Evolutionary conservation across 37 sponge, comb jelly and placozoan genomes (phyloP), one percentile per base, ranked within the genome.

Genomic region (Aplysina aerophoba): DNA sequence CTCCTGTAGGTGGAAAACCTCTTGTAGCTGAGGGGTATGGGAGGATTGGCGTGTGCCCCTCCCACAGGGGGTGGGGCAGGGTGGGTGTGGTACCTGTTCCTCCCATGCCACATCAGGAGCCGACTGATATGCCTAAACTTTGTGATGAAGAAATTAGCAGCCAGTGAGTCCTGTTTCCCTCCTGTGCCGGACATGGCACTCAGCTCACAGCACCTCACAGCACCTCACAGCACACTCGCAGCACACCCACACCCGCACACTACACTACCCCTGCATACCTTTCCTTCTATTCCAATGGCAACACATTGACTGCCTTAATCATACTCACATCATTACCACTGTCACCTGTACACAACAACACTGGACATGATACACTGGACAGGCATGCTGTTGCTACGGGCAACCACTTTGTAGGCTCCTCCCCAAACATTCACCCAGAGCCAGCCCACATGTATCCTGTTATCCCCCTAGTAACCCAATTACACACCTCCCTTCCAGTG

Each of bases 311-410:
- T 34, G 94, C 96, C 83, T 97, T 95, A 37, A 97, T 97, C 98
- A 97, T 97, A 73, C 98, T 97, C 24, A 97, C 95, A 68, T 97
- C 98, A 78, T 97, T 97, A 1, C 98, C 98, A 34, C 98, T 95
- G 56, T 95, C 96, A 37, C 93, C 92, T 92, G 55, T 3, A n/a
- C n/a, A n/a, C n/a, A n/a, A n/a, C n/a, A n/a, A n/a, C n/a, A n/a
- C n/a, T n/a, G 24, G 14, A 11, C 12, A 34, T 0, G 59, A 61
- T 0, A 59, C 27, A 27, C n/a, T n/a, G n/a, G n/a, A 62, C 63
- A 62, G 8, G 50, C 3, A 36, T 22, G 39, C 8, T 73, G 39
- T 73, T 24, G n/a, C 37, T 24, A 53, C 34, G 4, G 20, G 57
- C 34, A 79, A 53, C 20, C 33, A 72, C 3, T 19, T 72, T 1